Base-by-base conservation (phyloP, 2,113 vertebrate genomes). In the Silurus glanis region DNA sequence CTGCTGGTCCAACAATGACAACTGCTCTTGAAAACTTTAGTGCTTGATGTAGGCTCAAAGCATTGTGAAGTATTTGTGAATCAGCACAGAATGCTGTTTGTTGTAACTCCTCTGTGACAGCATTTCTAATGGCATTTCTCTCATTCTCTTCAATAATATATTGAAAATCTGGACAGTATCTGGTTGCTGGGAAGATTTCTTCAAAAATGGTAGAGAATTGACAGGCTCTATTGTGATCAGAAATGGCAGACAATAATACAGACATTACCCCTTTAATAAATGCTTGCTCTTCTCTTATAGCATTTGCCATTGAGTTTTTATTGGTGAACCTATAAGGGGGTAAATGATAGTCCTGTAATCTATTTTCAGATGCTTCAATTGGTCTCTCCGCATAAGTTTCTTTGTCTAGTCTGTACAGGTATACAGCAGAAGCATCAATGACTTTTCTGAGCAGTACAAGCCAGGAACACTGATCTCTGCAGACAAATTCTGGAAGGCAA, bases 1-100 rank as follows among this genome's bases (percentile, higher is more conserved):
- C 97, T 0, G 96, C 12, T 2, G 94, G 93, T 8, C 97, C 97
- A 16, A 96, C 85, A 23, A 98, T 94, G 17, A 97, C 87, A 83
- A 96, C 89, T 2, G 94, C 92, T 0, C 85, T 82, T 58, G 93
- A 91, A 2, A 81, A 86, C 83, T 84, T 91, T 76, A 97, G 80
- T 3, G 94, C 92, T 81, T 96, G 93, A 85, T 92, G 94, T n/a
- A 98, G 93, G 79, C 92, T 91, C 17, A 95, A 86, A 66, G 93
- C 85, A 19, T 74, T 93, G 58, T 55, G 14, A 84, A 95, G 61
- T 55, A 93, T 89, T 10, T 93, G 89, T 1, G 86, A 25, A 58
- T 93, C 92, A 16, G 90, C 82, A 8, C 93, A 86, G 64, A 96
- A 87, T 53, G 87, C 85, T 45, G 87, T 89, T 76, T 93, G 92